phyloP scores from a whole-genome alignment of 2,888 invertebrate species.

The Scaptomyza reducta region DNA sequence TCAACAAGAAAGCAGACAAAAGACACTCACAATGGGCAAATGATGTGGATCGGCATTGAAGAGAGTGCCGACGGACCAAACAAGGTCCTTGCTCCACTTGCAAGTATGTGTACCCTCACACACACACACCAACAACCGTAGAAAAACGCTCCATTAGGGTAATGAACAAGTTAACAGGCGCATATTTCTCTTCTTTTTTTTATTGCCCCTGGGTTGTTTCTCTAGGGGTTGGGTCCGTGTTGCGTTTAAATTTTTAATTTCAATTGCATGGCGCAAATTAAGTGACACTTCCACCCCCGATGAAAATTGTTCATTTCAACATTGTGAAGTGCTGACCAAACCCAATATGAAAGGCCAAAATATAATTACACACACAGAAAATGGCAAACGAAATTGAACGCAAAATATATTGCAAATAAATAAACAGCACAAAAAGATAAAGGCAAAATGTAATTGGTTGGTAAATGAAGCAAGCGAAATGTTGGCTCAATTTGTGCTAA shows the following conservation, averaged over 20 bases:
- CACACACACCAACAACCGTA: conserved; percentile 35
- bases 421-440: conserved; percentile 11
- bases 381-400: conserved; percentile 64
- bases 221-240: conserved; percentile 14
- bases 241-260: conserved; percentile 75
- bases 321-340: conserved; percentile 38
- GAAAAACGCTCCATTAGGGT: conserved; percentile 75
- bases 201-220: conserved; percentile 33
- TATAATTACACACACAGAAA: conserved; percentile 73
- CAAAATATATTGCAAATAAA: conserved; percentile 46
- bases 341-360: conserved; percentile 52
- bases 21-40: conserved; percentile 39
- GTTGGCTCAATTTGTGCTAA: conserved; percentile 16
- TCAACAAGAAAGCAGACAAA: conserved; percentile 51
- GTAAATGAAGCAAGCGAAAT: conserved; percentile 65
- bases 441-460: background rate
- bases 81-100: conserved; percentile 1
- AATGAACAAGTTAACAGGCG: conserved; percentile 79
- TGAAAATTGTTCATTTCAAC: background rate
- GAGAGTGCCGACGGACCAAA: conserved; percentile 38
- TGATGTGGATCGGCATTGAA: conserved; percentile 42
- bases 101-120: background rate
- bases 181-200: conserved; percentile 77
- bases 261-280: conserved; percentile 65
- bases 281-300: conserved; percentile 43